Base-by-base conservation (phyloP, 2,797 vertebrate species). In the Ciconia nigra region DNA sequence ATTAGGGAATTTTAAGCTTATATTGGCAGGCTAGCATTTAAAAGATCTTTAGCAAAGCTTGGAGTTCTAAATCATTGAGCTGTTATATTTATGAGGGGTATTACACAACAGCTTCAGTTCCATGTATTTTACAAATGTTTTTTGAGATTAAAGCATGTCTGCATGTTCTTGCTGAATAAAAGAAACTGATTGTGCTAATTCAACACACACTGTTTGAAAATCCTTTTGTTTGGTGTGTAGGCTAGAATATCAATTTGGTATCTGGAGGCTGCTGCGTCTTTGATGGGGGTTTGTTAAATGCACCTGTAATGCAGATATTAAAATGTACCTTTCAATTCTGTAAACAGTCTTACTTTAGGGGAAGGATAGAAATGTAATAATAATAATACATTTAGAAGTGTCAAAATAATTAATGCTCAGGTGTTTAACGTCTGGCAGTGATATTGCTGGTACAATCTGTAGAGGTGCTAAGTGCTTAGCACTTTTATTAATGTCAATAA, bases 141-240 rank as follows among this genome's bases (percentile, higher is more conserved):
- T 87, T 83, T 66, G 15, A 79, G 37, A 42, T 80, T 91, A 69
- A 93, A 90, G 17, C 7, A 37, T 28, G 19, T 37, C 33, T 77
- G 20, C 3, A 1, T 72, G 21, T 65, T 91, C 83, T 55, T 87
- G 44, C 39, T 90, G 71, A 93, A 89, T 76, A 46, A 59, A 94
- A 93, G 47, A 85, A 90, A 88, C 47, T 85, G 66, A 47, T 41
- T 89, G 47, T 90, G 66, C 17, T 93, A 88, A 78, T 92, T 94
- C n/a, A 88, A 86, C 49, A 51, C 8, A 24, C 8, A 9, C 14
- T 71, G 29, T 78, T 94, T 57, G 62, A 94, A 94, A 96, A 82
- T n/a, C 1, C 0, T 5, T 72, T 86, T 88, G 20, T 59, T 93
- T 91, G 61, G n/a, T n/a, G 7, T 71, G 11, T 55, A 78, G 74